Evolutionary conservation across 64 coral and sea anemone species (phyloP).

Genomic region (Montipora sp.): DNA sequence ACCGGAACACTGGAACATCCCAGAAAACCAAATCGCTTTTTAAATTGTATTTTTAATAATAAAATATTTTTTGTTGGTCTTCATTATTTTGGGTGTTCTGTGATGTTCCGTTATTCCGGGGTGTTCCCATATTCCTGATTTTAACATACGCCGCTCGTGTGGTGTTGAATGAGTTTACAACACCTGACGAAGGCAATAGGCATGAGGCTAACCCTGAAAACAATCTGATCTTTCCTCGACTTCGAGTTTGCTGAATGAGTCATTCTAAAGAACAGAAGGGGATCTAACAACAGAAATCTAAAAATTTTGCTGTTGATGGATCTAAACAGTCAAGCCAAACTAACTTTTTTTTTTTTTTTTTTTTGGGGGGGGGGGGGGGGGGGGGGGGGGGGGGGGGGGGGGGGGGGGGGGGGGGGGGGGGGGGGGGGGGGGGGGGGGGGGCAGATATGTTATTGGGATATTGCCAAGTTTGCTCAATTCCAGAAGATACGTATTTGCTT

Average conservation of each 20-base stretch:
- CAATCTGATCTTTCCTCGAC: not conserved
- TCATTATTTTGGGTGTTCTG: too few relatives aligned
- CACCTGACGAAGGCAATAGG: not conserved
- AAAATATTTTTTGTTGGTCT: too few relatives aligned
- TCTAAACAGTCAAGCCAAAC: not conserved
- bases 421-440: too few relatives aligned
- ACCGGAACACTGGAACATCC: too few relatives aligned
- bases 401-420: too few relatives aligned
- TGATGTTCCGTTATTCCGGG: too few relatives aligned
- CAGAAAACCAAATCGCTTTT: too few relatives aligned
- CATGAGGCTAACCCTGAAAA: not conserved
- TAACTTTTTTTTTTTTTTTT: too few relatives aligned
- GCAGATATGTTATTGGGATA: not conserved
- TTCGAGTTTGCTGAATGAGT: constrained; percentile 33
- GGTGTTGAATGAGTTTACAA: not conserved
- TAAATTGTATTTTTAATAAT: too few relatives aligned
- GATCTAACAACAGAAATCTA: not conserved
- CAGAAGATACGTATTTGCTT: constrained; percentile 36
- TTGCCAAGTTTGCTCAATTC: constrained; percentile 1
- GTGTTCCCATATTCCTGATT: too few relatives aligned
- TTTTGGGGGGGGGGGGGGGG: too few relatives aligned
- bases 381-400: too few relatives aligned
- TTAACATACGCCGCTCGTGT: not conserved
- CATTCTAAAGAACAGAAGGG: constrained; percentile 1
- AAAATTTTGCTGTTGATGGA: not conserved